Percentiles rank a stretch among this genome's conserved stretches.
These are phyloP conservation scores for Drosophila ogumai DNA, from an alignment of 1,140 invertebrate species.

Conservation along the genomic window DNA sequence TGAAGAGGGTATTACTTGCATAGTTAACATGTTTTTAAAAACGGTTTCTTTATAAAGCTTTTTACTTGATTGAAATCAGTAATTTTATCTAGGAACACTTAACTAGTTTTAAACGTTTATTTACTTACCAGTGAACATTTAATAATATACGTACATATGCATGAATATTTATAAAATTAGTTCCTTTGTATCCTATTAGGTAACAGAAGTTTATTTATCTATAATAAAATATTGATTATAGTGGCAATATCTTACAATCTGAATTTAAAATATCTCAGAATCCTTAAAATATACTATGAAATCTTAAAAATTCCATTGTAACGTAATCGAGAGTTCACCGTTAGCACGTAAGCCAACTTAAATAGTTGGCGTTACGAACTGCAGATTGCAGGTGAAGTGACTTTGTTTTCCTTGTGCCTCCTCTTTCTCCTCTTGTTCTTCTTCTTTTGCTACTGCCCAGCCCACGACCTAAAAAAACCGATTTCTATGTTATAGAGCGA, in stretches of 20 bases:
- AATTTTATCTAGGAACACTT: neutral
- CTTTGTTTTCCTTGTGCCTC: conserved; percentile 36
- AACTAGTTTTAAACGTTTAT: too few relatives aligned
- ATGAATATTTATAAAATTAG: too few relatives aligned
- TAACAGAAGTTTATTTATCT: neutral
- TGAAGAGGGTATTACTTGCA: neutral
- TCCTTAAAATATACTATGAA: neutral
- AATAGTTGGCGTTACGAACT: conserved; percentile 6
- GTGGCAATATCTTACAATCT: neutral
- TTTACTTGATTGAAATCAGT: too few relatives aligned
- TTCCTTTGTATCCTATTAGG: neutral
- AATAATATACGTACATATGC: too few relatives aligned
- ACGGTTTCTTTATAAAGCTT: neutral
- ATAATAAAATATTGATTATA: neutral
- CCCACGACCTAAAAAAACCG: conserved; percentile 72
- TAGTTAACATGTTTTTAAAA: neutral
- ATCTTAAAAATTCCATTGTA: neutral
- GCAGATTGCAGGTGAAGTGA: conserved; percentile 21
- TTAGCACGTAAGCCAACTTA: conserved; percentile 23
- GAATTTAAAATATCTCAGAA: neutral
- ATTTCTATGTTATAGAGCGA: conserved; percentile 42
- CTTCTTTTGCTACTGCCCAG: conserved; percentile 20
- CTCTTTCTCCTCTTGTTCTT: neutral
- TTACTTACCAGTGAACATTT: too few relatives aligned
- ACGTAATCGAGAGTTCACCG: conserved; percentile 7